Evolutionary conservation across 2,797 vertebrate species (phyloP).

Genomic region (Argya squamiceps): DNA sequence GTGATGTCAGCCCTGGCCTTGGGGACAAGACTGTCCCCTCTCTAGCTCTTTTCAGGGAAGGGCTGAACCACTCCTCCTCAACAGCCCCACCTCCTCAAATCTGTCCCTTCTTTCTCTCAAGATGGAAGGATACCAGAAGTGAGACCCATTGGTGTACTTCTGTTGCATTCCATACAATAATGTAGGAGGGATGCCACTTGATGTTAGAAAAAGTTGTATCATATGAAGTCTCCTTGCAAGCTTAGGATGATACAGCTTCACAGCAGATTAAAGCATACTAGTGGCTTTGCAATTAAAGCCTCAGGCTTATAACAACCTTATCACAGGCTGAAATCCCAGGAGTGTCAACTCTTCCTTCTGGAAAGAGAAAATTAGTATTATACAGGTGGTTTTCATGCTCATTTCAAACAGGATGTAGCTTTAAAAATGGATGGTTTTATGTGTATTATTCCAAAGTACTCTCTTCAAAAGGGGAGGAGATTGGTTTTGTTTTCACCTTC

Average conservation of each 20-base stretch:
- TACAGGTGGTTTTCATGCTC: neutral
- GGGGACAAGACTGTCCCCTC: neutral
- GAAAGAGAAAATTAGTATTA: neutral
- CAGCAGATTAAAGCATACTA: neutral
- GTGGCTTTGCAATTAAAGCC: neutral
- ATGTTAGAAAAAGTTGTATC: neutral
- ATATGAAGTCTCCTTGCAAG: neutral
- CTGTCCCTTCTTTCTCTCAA: neutral
- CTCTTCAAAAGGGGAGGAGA: neutral
- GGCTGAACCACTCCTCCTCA: neutral
- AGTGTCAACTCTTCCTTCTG: neutral
- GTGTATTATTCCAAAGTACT: neutral
- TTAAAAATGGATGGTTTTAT: neutral
- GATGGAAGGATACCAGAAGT: neutral
- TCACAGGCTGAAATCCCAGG: neutral
- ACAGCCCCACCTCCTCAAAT: neutral
- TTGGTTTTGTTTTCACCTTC: neutral
- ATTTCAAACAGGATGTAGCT: neutral
- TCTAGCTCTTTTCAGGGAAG: neutral
- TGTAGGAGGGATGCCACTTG: accelerated
- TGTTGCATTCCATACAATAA: neutral
- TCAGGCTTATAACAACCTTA: neutral
- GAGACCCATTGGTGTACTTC: neutral
- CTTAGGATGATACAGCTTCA: neutral
- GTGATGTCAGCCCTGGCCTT: neutral